Evolutionary conservation across 2,888 invertebrate genomes (phyloP).

Genomic region (Hirudinaria manillensis): DNA sequence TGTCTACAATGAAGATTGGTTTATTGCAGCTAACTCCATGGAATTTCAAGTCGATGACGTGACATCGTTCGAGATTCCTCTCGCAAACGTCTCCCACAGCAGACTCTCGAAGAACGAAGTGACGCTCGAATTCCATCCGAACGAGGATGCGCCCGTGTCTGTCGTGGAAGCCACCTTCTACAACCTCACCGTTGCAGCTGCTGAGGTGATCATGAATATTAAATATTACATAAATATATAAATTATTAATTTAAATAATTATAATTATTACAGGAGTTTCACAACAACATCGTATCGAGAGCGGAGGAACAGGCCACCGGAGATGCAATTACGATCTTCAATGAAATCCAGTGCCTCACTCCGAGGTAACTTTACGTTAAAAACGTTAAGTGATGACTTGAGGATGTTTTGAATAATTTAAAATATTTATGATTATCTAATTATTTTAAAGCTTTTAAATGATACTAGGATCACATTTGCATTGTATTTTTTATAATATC

Average conservation of each 20-base stretch:
- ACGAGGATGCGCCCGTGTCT: conserved; percentile 94
- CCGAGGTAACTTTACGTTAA: conserved; percentile 66
- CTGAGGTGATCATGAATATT: conserved; percentile 58
- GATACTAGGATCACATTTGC: no score
- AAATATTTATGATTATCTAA: no score
- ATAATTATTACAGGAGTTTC: conserved; percentile 68
- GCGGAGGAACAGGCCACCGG: conserved; percentile 96
- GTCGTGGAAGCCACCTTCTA: conserved; percentile 96
- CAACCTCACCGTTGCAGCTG: conserved; percentile 78
- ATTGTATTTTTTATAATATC: background rate
- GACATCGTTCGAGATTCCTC: conserved; percentile 88
- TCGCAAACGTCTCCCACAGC: conserved; percentile 90
- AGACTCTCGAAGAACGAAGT: conserved; percentile 95
- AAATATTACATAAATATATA: background rate
- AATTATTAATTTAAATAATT: background rate
- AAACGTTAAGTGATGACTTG: no score
- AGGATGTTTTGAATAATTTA: no score
- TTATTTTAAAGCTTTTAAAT: no score
- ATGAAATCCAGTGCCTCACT: conserved; percentile 93
- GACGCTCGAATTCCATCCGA: conserved; percentile 93
- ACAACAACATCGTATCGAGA: conserved; percentile 89
- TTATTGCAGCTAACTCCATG: conserved; percentile 47
- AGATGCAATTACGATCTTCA: conserved; percentile 91
- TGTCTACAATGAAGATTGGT: background rate
- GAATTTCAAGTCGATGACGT: conserved; percentile 51